Conservation (phyloP, 2,888 invertebrate species). For the Caenorhabditis sp. region DNA sequence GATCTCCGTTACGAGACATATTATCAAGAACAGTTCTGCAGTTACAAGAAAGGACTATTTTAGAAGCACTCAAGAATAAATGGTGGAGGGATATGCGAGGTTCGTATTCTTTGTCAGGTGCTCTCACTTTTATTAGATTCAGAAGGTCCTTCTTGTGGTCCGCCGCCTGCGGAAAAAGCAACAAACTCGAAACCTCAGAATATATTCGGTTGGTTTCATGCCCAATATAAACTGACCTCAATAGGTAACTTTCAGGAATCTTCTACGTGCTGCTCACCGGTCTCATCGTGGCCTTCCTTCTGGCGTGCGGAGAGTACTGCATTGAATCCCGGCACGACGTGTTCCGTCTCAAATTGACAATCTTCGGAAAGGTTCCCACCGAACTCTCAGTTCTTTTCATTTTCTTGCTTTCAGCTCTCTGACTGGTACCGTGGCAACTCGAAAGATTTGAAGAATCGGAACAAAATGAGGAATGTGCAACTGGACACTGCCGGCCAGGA, state of each 20-base stretch:
- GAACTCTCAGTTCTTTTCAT: neutral
- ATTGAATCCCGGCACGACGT: slow-evolving; percentile 72
- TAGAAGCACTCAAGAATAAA: slow-evolving; percentile 78
- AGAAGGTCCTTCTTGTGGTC: slow-evolving; percentile 66
- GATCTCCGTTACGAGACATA: slow-evolving; percentile 75
- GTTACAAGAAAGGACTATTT: slow-evolving; percentile 76
- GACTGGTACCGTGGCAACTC: slow-evolving; percentile 63
- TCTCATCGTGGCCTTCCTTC: slow-evolving; percentile 70
- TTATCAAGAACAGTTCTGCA: slow-evolving; percentile 79
- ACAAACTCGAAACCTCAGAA: slow-evolving; percentile 54
- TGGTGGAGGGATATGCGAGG: slow-evolving; percentile 76
- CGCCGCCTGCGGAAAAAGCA: slow-evolving; percentile 43
- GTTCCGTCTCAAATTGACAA: slow-evolving; percentile 69
- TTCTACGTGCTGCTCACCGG: slow-evolving; percentile 77
- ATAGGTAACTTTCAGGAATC: slow-evolving; percentile 67
- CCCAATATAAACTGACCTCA: neutral
- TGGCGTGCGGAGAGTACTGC: slow-evolving; percentile 74
- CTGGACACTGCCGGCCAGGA: slow-evolving; percentile 68
- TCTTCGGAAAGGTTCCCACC: slow-evolving; percentile 66
- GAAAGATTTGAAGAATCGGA: slow-evolving; percentile 39
- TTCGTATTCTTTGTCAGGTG: slow-evolving; percentile 10
- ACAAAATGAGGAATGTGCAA: slow-evolving; percentile 67
- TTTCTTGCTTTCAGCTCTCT: slow-evolving; percentile 55
- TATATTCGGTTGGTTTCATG: slow-evolving; percentile 59
- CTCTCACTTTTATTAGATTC: slow-evolving; percentile 6